A percentile compares a stretch with the other conserved stretches of the same genome.
phyloP scores from a whole-genome alignment of 2,113 vertebrate genomes.

The Elephas maximus region DNA sequence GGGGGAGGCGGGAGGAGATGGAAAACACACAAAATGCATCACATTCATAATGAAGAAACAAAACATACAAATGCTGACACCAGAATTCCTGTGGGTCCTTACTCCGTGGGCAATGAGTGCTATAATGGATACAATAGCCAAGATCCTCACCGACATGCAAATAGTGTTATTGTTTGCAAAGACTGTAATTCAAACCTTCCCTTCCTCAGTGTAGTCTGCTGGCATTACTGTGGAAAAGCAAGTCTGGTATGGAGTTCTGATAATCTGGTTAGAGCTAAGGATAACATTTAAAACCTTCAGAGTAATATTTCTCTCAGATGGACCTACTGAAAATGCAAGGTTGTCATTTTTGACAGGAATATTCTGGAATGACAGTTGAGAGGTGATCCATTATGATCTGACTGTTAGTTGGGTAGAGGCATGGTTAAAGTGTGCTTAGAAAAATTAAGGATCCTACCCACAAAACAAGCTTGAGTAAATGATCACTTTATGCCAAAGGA shows the following conservation, averaged over 20 bases:
- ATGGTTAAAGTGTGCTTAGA: not conserved
- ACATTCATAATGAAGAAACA: not conserved
- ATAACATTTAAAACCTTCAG: constrained; percentile 59
- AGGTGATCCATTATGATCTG: not conserved
- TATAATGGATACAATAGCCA: constrained; percentile 27
- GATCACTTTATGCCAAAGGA: not conserved
- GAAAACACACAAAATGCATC: not conserved
- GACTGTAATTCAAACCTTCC: constrained; percentile 57
- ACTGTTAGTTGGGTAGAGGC: not conserved
- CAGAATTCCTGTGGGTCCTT: not conserved
- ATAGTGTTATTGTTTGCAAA: constrained; percentile 38
- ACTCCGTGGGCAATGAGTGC: not conserved
- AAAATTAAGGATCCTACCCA: not conserved
- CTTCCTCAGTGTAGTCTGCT: not conserved
- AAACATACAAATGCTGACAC: not conserved
- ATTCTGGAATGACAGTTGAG: not conserved
- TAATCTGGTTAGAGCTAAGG: constrained; percentile 50
- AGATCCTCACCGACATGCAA: not conserved
- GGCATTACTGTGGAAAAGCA: not conserved
- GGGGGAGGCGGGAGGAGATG: not conserved
- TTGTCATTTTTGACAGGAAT: constrained; percentile 38
- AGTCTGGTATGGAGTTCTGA: not conserved
- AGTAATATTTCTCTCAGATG: constrained; percentile 51
- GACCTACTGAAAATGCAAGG: not conserved
- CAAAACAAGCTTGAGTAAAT: not conserved